These are phyloP conservation scores for Drymonia ruficornis DNA, from an alignment of 2,888 invertebrate genomes.

Conservation along the genomic window DNA sequence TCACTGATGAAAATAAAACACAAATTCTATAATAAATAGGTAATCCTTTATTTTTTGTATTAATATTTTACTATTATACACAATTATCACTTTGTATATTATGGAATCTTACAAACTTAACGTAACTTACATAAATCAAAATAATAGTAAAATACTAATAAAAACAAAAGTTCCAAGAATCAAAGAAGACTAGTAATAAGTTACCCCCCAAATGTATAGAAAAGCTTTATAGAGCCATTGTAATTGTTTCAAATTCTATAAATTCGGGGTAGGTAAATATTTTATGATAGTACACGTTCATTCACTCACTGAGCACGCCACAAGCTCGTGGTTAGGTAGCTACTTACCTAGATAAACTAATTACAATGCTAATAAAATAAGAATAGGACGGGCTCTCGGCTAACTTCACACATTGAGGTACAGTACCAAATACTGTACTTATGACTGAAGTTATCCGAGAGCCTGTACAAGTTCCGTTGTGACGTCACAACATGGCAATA, in stretches of 20 bases:
- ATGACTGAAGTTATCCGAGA: no score
- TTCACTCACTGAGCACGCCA: neutral
- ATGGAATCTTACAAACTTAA: conserved; percentile 41
- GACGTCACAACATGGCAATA: no score
- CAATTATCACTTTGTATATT: conserved; percentile 41
- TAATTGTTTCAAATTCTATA: no score
- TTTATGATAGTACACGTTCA: conserved; percentile 12
- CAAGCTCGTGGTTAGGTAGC: no score
- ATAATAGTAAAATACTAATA: conserved; percentile 36
- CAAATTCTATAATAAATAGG: conserved; percentile 31
- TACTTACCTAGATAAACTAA: no score
- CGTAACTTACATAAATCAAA: conserved; percentile 30
- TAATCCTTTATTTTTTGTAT: conserved; percentile 23
- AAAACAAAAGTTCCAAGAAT: conserved; percentile 37
- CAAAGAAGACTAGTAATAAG: conserved; percentile 62
- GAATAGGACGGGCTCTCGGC: no score
- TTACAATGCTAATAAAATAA: no score
- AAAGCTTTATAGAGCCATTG: no score
- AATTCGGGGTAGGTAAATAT: no score
- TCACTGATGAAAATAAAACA: conserved; percentile 20
- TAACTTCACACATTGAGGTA: no score
- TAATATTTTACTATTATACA: conserved; percentile 34
- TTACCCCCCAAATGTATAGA: conserved; percentile 11
- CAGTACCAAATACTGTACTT: no score
- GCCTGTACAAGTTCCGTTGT: no score